These are phyloP conservation scores for Nyctereutes procyonoides DNA, from an alignment of 2,113 vertebrate species.

Conservation along the genomic window DNA sequence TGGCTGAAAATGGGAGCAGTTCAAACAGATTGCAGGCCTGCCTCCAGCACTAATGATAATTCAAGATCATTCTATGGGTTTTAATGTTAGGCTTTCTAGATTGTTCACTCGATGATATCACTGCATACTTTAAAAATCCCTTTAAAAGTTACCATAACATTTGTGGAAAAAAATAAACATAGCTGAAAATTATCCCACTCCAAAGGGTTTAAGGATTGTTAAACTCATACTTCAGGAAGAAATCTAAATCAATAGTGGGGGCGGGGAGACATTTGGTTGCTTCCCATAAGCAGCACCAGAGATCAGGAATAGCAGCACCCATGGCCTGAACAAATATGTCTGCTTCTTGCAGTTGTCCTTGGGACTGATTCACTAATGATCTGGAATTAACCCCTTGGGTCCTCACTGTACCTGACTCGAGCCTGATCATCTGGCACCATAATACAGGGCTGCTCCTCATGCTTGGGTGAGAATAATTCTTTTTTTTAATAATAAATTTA, in stretches of 20 bases:
- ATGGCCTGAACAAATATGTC: neutral
- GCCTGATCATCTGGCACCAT: neutral
- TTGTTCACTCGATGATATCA: conserved; percentile 58
- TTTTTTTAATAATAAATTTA: neutral
- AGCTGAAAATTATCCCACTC: neutral
- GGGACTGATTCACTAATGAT: neutral
- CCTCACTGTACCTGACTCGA: neutral
- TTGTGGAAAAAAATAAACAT: conserved; percentile 41
- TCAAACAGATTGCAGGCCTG: neutral
- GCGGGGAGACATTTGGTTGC: neutral
- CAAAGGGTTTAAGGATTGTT: neutral
- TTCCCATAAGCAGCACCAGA: neutral
- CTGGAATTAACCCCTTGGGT: neutral
- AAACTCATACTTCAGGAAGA: neutral
- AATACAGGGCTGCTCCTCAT: neutral
- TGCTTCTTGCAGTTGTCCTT: neutral
- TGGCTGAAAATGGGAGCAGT: neutral
- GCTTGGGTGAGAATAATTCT: neutral
- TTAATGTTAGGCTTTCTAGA: conserved; percentile 56
- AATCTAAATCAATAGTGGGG: neutral
- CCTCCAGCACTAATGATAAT: conserved; percentile 48
- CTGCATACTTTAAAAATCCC: conserved; percentile 20
- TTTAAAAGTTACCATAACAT: conserved; percentile 40
- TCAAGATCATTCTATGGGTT: conserved; percentile 10
- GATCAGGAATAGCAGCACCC: neutral